Base-by-base conservation (phyloP, 2,113 vertebrate species). In the Caracal caracal region DNA sequence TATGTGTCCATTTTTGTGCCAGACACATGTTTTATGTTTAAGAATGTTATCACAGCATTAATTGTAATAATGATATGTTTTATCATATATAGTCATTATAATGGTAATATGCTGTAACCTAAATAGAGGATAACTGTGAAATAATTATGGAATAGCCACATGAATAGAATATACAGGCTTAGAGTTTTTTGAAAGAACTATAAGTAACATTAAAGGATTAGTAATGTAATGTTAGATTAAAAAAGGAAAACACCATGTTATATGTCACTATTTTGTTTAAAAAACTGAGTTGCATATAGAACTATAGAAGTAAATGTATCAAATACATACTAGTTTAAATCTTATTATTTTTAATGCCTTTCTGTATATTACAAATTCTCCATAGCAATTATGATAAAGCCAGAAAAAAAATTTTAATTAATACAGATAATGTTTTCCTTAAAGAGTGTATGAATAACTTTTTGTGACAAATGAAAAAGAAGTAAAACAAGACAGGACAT, bases 51-150 rank as follows among this genome's bases (percentile, higher is more conserved):
- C 59, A 61, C 40, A 87, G 11, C 13, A 78, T 49, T 75, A 63
- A 76, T 96, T 90, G 66, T 0, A 35, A 53, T 84, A 66, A 28
- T 35, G 26, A 63, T 59, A 59, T 6, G 6, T 76, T 96, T 96
- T 47, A 70, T 73, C 30, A 66, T 49, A 65, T 2, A 26, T 2
- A 26, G 12, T 90, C 66, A 81, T 61, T 84, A 6, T 80, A 61
- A 85, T 80, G 63, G 28, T 92, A 53, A 75, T 88, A 19, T 79
- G 19, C 82, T 76, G 71, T 40, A 61, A 83, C 20, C 43, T 91
- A 70, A 85, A 63, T 63, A 79, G 88, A 81, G 70, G n/a, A 68
- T 80, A 88, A 61, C 61, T 81, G 40, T 90, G 11, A 84, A 93
- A 59, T 93, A 80, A 70, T 80, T 94, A 35, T 68, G 30, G 49